Percentiles rank a stretch among this genome's conserved stretches.
phyloP scores from a whole-genome alignment of 2,888 invertebrate genomes.

The Corythucha ciliata region DNA sequence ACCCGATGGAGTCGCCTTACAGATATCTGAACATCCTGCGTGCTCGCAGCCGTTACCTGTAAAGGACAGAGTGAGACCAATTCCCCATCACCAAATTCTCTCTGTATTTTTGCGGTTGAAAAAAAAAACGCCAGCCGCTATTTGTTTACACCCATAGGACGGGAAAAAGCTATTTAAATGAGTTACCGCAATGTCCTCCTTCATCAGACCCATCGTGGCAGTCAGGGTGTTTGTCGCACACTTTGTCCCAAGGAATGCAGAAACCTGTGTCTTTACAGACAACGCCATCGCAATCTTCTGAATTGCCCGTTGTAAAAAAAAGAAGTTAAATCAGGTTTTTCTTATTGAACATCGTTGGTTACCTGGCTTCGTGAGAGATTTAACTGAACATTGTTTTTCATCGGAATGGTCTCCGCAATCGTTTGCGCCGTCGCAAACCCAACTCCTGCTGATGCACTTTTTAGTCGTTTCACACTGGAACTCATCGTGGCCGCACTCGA shows the following conservation, averaged over 20 bases:
- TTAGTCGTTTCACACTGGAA: constrained; percentile 41
- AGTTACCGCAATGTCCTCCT: constrained; percentile 50
- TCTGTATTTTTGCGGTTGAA: background rate
- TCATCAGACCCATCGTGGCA: constrained; percentile 66
- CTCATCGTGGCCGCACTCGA: constrained; percentile 41
- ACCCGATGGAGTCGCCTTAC: constrained; percentile 52
- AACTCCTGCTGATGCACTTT: constrained; percentile 49
- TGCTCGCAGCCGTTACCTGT: constrained; percentile 44
- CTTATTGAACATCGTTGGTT: background rate
- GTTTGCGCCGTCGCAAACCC: constrained; percentile 51
- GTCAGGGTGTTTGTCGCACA: constrained; percentile 55
- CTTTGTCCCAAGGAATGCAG: constrained; percentile 53
- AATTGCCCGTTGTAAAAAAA: too few relatives aligned
- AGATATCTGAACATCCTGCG: constrained; percentile 32
- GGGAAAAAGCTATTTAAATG: background rate
- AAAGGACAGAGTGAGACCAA: constrained; percentile 13
- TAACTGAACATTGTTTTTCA: constrained; percentile 45
- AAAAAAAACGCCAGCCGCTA: too few relatives aligned
- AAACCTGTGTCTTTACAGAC: constrained; percentile 48
- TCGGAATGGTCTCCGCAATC: constrained; percentile 68
- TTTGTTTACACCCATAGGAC: too few relatives aligned
- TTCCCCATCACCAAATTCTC: background rate
- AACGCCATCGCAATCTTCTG: constrained; percentile 44
- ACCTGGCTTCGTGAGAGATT: constrained; percentile 37
- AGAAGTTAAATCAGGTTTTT: background rate